phyloP scores from a whole-genome alignment of 2,888 invertebrate species.

The Cryptops parisi region DNA sequence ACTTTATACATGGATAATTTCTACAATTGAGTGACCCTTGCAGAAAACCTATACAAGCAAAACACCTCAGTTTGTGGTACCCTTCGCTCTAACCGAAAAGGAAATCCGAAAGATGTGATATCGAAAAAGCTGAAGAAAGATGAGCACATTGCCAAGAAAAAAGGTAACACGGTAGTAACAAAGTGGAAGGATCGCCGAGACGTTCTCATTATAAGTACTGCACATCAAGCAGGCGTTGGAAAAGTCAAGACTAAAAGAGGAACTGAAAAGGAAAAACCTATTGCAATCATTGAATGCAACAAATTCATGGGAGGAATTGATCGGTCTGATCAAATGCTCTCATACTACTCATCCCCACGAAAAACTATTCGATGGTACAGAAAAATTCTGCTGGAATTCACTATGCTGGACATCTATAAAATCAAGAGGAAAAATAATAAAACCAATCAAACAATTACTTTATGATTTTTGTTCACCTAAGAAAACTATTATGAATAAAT shows the following conservation, averaged over 20 bases:
- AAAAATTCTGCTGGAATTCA: constrained; percentile 5
- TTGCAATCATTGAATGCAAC: constrained; percentile 4
- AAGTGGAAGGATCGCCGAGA: constrained; percentile 1
- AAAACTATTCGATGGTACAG: constrained; percentile 11
- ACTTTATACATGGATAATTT: constrained; percentile 18
- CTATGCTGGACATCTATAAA: no score
- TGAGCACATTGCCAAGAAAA: not conserved
- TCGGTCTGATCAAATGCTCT: constrained; percentile 12
- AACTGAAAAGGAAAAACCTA: not conserved
- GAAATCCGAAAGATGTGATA: not conserved
- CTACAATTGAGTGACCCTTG: not conserved
- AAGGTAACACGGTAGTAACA: not conserved
- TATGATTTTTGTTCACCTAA: no score
- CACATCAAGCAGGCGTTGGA: not conserved
- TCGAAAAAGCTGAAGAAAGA: not conserved
- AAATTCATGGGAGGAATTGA: constrained; percentile 12
- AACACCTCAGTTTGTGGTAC: not conserved
- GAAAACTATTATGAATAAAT: no score
- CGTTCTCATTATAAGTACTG: not conserved
- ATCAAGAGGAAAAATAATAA: no score
- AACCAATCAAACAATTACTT: no score
- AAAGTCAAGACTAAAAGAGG: not conserved
- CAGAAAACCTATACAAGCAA: not conserved
- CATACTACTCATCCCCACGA: constrained; percentile 12
- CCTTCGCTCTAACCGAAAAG: not conserved